Conservation (phyloP, 2,888 invertebrate species). For the Cephus spinipes region DNA sequence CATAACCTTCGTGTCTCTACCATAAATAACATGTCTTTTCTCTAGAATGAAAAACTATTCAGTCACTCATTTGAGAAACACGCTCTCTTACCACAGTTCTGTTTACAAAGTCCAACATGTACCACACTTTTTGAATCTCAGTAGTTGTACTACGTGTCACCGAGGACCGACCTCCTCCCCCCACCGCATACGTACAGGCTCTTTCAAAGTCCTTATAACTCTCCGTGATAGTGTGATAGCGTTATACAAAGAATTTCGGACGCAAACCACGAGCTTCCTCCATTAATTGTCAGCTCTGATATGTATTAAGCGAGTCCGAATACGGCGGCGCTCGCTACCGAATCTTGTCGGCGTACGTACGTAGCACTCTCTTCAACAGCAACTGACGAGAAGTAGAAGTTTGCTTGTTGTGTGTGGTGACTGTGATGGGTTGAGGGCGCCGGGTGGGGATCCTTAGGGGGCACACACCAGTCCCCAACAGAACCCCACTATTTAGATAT, state of each 20-base stretch:
- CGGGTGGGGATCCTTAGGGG: conserved; percentile 24
- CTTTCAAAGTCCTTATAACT: neutral
- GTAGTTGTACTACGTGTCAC: neutral
- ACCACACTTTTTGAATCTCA: neutral
- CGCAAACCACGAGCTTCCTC: neutral
- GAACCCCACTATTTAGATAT: neutral
- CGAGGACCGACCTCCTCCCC: neutral
- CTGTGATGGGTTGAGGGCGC: conserved; percentile 31
- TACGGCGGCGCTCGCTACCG: conserved; percentile 18
- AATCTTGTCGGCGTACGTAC: conserved; percentile 24
- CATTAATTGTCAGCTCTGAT: neutral
- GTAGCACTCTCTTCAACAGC: conserved; percentile 43
- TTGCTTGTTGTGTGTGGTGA: conserved; percentile 37
- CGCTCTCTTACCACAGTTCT: neutral
- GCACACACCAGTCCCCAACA: conserved; percentile 9
- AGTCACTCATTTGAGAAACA: neutral
- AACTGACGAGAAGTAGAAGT: conserved; percentile 50
- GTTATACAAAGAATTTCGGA: neutral
- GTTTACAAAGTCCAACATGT: neutral
- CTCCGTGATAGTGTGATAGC: neutral
- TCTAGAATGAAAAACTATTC: neutral
- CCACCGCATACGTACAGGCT: neutral
- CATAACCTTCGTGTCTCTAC: neutral
- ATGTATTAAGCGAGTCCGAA: neutral
- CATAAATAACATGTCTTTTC: neutral